These are phyloP conservation scores for Aurelia coerulea DNA, from an alignment of 30 jellyfish, hydroid and myxozoan species.

Conservation along the genomic window DNA sequence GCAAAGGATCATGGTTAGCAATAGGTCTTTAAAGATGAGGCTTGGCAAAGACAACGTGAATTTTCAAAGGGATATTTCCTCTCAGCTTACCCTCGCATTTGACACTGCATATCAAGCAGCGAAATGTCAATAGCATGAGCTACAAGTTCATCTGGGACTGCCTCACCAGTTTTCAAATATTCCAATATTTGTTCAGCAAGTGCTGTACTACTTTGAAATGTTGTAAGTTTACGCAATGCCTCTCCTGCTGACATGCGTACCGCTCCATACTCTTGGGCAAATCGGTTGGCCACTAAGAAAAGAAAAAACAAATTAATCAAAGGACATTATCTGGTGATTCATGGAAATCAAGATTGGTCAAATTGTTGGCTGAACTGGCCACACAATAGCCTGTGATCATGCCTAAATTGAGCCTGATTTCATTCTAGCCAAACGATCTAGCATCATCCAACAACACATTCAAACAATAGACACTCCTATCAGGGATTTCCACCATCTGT, in stretches of 20 bases:
- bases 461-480: no score
- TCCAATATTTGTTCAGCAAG: constrained; percentile 79
- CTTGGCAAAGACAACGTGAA: no score
- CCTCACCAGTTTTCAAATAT: constrained; percentile 64
- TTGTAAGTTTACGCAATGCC: constrained; percentile 76
- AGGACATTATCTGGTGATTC: no score
- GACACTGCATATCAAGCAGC: constrained; percentile 73
- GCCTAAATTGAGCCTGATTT: no score
- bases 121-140: constrained; percentile 80
- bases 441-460: no score
- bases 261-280: constrained; percentile 84
- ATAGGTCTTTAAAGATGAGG: no score
- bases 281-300: constrained; percentile 86
- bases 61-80: no score
- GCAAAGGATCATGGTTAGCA: no score
- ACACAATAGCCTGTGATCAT: neutral
- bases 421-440: no score
- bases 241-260: constrained; percentile 96
- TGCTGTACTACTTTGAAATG: constrained; percentile 51
- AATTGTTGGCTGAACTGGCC: neutral
- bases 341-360: no score
- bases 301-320: neutral
- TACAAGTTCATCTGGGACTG: constrained; percentile 96
- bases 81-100: constrained; percentile 76
- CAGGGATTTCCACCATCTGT: no score